Base-by-base conservation (phyloP, 1,140 invertebrate genomes). In the Hylaeus volcanicus region DNA sequence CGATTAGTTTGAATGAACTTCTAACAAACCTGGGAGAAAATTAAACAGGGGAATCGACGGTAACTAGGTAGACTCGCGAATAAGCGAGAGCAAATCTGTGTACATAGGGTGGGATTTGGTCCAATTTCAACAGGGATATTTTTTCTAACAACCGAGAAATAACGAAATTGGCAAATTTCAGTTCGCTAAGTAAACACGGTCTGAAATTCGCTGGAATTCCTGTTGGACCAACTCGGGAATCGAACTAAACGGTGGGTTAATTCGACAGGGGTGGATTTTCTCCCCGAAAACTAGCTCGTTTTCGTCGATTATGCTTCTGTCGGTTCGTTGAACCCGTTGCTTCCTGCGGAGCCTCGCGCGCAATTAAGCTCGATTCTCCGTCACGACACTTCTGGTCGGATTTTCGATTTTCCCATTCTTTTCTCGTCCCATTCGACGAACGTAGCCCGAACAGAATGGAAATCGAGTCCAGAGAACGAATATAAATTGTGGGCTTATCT, bases 301-400 rank as follows among this genome's bases (percentile, higher is more conserved):
- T 63, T 70, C 75, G 37, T 70, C 66, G 58, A 88, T 86, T 86
- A 83, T 58, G 81, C 75, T 82, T 63, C 82, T 82, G 74, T 71
- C 78, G 84, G 81, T 81, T 83, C 66, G 39, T 74, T 41, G 74
- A 85, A 83, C 82, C 71, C 55, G 1, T n/a, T 68, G 77, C n/a
- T 64, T 70, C 56, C 61, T 65, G 73, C 81, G 53, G 70, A 76
- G 72, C 70, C 82, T 73, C 65, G 69, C 63, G 64, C 45, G 53
- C 79, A 86, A 83, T 86, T 79, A 81, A 84, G 73, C 60, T 53
- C 68, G 75, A 75, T 83, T 80, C 76, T 81, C 71, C 68, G 73
- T 66, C 68, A 66, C 64, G 53, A 76, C 53, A 43, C 68, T 71
- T 61, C 43, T 60, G 60, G 15, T 11, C 11, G n/a, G 15, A 63